phyloP scores from a whole-genome alignment of 2,888 invertebrate species.

The Euphydryas editha region DNA sequence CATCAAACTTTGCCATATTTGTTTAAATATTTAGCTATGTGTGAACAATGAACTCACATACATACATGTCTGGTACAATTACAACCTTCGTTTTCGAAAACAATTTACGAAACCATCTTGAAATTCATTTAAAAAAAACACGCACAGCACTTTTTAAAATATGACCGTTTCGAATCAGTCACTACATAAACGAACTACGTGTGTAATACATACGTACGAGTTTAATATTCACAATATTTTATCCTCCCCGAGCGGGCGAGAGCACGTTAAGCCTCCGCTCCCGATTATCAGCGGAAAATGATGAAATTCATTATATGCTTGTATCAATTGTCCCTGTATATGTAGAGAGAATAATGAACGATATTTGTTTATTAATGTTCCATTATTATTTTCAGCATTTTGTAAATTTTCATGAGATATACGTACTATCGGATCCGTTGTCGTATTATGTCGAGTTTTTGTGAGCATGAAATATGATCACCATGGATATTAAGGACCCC shows the following conservation, averaged over 20 bases:
- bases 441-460: too few species aligned
- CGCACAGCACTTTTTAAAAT: conserved; percentile 9
- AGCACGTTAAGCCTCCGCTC: conserved; percentile 24
- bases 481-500: too few species aligned
- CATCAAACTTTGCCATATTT: too few species aligned
- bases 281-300: conserved; percentile 35
- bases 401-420: background rate
- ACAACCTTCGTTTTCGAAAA: too few species aligned
- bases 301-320: conserved; percentile 33
- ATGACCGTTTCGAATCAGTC: conserved; percentile 15
- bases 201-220: conserved; percentile 14
- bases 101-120: too few species aligned
- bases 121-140: conserved; percentile 6
- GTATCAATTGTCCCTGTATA: conserved; percentile 29
- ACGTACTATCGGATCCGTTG: too few species aligned
- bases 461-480: too few species aligned
- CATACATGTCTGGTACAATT: too few species aligned
- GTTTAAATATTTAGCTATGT: too few species aligned
- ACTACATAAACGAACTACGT: conserved; percentile 22
- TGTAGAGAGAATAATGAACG: conserved; percentile 16
- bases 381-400: background rate
- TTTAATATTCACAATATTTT: conserved; percentile 34
- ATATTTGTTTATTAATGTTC: conserved; percentile 14
- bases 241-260: conserved; percentile 17
- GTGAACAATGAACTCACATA: too few species aligned